Percentiles rank a stretch among this genome's conserved stretches.
phyloP scores from a whole-genome alignment of 2,113 vertebrate species.

The Alectura lathami region DNA sequence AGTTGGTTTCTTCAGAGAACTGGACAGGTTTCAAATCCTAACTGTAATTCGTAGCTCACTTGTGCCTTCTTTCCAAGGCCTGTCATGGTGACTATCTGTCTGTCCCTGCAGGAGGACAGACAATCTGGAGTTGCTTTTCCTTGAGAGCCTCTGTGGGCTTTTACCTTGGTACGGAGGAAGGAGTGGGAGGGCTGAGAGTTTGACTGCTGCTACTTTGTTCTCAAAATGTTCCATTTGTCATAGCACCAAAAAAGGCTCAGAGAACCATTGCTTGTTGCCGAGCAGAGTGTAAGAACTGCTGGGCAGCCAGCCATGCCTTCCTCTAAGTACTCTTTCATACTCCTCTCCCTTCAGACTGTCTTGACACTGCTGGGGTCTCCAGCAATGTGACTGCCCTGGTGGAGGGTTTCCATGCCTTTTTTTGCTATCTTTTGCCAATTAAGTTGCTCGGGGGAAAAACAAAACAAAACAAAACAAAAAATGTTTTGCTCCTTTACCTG shows the following conservation, averaged over 20 bases:
- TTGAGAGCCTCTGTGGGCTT: neutral
- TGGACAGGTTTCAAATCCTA: neutral
- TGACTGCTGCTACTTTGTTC: neutral
- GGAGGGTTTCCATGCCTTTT: neutral
- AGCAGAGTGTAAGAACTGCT: neutral
- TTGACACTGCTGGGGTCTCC: neutral
- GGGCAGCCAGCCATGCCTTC: fast-evolving
- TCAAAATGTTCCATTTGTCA: neutral
- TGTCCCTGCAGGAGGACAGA: neutral
- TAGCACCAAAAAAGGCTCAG: neutral
- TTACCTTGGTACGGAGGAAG: neutral
- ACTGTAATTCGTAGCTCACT: neutral
- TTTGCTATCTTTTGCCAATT: neutral
- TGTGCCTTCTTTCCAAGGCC: neutral
- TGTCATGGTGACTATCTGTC: neutral
- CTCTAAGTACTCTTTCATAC: neutral
- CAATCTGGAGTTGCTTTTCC: neutral
- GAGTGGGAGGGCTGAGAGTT: neutral
- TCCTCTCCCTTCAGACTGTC: neutral
- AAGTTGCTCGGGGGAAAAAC: neutral
- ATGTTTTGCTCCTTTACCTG: neutral
- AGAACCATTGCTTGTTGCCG: neutral
- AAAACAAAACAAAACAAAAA: too few relatives aligned
- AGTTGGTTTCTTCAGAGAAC: neutral
- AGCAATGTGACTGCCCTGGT: neutral